Conservation (phyloP, 1,140 invertebrate genomes). For the Drosophila santomea region DNA sequence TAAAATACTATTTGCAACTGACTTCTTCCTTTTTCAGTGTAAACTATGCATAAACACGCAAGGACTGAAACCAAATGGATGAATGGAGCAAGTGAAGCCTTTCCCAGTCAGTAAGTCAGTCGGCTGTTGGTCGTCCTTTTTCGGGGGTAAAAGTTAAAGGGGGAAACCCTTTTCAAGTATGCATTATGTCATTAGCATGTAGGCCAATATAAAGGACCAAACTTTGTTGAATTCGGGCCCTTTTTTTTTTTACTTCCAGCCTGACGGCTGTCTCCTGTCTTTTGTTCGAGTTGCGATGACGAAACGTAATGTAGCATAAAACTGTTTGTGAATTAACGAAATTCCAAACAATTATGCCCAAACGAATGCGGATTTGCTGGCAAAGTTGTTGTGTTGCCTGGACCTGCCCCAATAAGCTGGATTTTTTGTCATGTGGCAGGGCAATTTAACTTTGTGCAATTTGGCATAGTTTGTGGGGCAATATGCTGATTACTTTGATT, state of each 20-base stretch:
- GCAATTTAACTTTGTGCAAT: conserved; percentile 59
- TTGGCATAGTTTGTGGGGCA: conserved; percentile 53
- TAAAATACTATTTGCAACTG: not conserved
- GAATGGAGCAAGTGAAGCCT: conserved; percentile 35
- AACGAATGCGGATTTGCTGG: conserved; percentile 41
- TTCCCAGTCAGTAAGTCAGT: conserved; percentile 46
- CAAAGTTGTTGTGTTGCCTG: conserved; percentile 24
- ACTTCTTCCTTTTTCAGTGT: conserved; percentile 11
- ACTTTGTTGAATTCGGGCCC: conserved; percentile 46
- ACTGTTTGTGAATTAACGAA: conserved; percentile 75
- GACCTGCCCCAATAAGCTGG: conserved; percentile 59
- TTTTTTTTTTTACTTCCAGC: conserved; percentile 4
- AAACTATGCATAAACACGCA: conserved; percentile 62
- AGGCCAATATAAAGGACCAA: conserved; percentile 72
- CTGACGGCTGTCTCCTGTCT: conserved; percentile 32
- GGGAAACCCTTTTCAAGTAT: conserved; percentile 69
- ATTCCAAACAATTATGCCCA: conserved; percentile 75
- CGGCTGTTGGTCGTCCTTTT: conserved; percentile 11
- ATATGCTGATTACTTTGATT: conserved; percentile 51
- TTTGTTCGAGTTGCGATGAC: conserved; percentile 45
- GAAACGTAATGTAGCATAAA: conserved; percentile 64
- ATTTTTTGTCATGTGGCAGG: conserved; percentile 46
- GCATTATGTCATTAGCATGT: conserved; percentile 83
- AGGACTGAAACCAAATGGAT: conserved; percentile 30
- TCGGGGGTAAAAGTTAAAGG: conserved; percentile 13